Evolutionary conservation across 2,113 vertebrate genomes (phyloP), one percentile per base, ranked within the genome.

Genomic region (Syngnathoides biaculeatus): DNA sequence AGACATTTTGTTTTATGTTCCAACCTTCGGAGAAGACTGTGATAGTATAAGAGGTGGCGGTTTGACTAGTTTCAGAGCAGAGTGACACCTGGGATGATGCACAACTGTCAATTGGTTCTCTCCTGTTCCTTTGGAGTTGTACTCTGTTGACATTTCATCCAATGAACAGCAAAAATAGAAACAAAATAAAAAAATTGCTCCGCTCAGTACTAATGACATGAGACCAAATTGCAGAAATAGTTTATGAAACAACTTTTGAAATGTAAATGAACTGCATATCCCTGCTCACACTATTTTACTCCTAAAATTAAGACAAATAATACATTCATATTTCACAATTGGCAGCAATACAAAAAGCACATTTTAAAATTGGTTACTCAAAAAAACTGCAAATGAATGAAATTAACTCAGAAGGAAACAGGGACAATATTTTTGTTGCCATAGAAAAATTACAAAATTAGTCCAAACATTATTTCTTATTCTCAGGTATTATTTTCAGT

Each of bases 301-400:
- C 71, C 69, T 48, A 48, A 67, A 47, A 74, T 14, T 52, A 60
- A 64, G 45, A 75, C 38, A 6, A 15, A 38, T 40, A 40, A n/a
- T 24, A 35, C 47, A 59, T 66, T 75, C 64, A 67, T 43, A 74
- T 63, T 75, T 70, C 43, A 61, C 53, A 26, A n/a, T 55, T 65
- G 70, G 64, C 71, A 72, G 45, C 0, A 14, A 40, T 27, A 65
- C 13, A 57, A 59, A 60, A 67, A 77, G 17, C 26, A 1, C 17
- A 65, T 71, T 84, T 74, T 69, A n/a, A 74, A 63, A 74, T 72
- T 77, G 78, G 84, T 81, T 79, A 73, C 63, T 66, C 62, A 59
- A 42, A 68, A 68, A 43, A 85, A 85, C 74, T 74, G 65, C 70
- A 85, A 67, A 66, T 68, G 68, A 84, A 72, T 48, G 39, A 69